Conservation (phyloP, 2,888 invertebrate genomes). For the Cetonia aurata region DNA sequence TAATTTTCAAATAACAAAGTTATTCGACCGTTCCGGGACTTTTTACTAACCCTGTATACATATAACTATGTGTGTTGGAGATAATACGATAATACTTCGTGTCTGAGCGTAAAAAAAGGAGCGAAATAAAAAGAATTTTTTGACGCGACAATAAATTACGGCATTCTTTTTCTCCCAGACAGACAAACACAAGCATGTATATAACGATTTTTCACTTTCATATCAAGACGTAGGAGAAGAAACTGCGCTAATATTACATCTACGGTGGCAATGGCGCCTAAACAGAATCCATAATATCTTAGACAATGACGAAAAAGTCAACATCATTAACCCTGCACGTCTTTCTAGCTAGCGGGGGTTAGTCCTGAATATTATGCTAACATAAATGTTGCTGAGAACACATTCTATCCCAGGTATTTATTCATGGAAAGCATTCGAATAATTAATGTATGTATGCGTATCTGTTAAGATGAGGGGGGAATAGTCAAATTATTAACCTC, state of each 20-base stretch:
- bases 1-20: no score
- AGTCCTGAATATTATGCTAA: no score
- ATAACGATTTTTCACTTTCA: conserved; percentile 34
- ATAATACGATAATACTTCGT: conserved; percentile 4
- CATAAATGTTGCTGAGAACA: no score
- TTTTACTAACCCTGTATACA: no score
- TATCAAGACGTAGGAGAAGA: conserved; percentile 9
- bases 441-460: no score
- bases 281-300: conserved; percentile 35
- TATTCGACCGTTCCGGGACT: no score
- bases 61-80: no score
- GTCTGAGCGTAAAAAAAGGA: background rate
- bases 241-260: conserved; percentile 17
- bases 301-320: conserved; percentile 36
- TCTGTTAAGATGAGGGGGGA: no score
- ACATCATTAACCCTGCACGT: conserved; percentile 21
- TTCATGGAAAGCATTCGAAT: no score
- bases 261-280: conserved; percentile 30
- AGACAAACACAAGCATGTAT: background rate
- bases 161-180: background rate
- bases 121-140: background rate
- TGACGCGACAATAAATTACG: conserved; percentile 9
- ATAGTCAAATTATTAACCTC: no score
- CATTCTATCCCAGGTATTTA: no score
- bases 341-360: background rate